These are phyloP conservation scores for Platorchestia sp. DNA, from an alignment of 1,140 invertebrate species.

Conservation along the genomic window DNA sequence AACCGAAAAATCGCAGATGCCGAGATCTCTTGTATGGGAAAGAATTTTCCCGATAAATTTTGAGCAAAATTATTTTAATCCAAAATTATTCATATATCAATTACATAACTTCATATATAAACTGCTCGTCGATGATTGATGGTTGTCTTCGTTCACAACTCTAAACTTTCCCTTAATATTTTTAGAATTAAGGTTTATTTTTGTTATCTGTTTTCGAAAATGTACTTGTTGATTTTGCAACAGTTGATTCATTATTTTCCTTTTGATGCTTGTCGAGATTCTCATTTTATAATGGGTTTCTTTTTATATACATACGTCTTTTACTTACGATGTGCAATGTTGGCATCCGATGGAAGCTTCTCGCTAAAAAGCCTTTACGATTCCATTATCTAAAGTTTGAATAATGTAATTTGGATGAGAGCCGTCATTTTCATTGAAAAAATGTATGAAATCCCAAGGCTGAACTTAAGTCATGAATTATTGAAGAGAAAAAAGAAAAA, in stretches of 20 bases:
- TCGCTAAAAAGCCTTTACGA: not conserved
- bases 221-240: not conserved
- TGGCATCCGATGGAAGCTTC: not conserved
- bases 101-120: not conserved
- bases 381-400: not conserved
- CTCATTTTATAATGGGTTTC: not conserved
- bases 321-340: not conserved
- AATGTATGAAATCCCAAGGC: too few relatives aligned
- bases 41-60: too few relatives aligned
- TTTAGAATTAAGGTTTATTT: not conserved
- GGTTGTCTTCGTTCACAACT: not conserved
- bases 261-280: not conserved
- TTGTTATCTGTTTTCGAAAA: not conserved
- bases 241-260: not conserved
- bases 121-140: not conserved
- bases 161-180: not conserved
- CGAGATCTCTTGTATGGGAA: too few relatives aligned
- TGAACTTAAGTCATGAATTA: too few relatives aligned
- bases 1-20: too few relatives aligned
- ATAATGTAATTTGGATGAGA: not conserved
- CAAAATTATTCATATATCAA: not conserved
- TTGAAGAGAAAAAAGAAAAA: too few relatives aligned
- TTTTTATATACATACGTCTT: not conserved
- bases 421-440: too few relatives aligned
- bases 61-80: too few relatives aligned